Base-by-base conservation (phyloP, 2,113 vertebrate species). In the Asarcornis scutulata region DNA sequence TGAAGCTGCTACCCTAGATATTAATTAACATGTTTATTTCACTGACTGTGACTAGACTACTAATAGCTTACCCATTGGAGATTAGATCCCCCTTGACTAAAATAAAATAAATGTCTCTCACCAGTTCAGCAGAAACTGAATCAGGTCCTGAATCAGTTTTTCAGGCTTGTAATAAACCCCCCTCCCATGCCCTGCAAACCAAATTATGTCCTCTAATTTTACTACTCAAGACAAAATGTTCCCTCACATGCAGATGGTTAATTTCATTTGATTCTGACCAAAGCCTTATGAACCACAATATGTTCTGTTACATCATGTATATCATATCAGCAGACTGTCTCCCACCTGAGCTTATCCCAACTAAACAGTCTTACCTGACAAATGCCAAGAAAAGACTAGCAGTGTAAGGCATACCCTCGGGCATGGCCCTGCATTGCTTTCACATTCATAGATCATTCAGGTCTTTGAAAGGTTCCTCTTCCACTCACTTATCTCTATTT, bases 11-110 rank as follows among this genome's bases (percentile, higher is more conserved):
- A n/a, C 81, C n/a, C 42, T 89, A 53, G 48, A 93, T 86, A 72
- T 84, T 79, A 93, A 94, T 96, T 90, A 88, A 82, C 84, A 86
- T 60, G 56, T 79, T 92, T 93, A 88, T 81, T 92, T 93, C 73
- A 88, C 23, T 56, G 64, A 73, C 55, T 79, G 32, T 76, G 58
- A 92, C 38, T 76, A 21, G 77, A 88, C 86, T 91, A 53, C 21
- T 66, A 88, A 84, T 29, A 92, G 20, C 36, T 75, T 90, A 83
- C 44, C 23, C 60, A 88, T 42, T 42, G 34, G 64, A 83, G 26
- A 88, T 68, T 32, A 64, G 29, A 56, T 75, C 34, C 13, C 56
- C 29, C 2, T 16, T 52, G 64, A 86, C 0, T 58, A 36, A 78
- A 53, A 91, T 71, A 10, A 93, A 75, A 86, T 78, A 60, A 84